Base-by-base conservation (phyloP, 2,113 vertebrate species). In the Laticauda laticaudata region DNA sequence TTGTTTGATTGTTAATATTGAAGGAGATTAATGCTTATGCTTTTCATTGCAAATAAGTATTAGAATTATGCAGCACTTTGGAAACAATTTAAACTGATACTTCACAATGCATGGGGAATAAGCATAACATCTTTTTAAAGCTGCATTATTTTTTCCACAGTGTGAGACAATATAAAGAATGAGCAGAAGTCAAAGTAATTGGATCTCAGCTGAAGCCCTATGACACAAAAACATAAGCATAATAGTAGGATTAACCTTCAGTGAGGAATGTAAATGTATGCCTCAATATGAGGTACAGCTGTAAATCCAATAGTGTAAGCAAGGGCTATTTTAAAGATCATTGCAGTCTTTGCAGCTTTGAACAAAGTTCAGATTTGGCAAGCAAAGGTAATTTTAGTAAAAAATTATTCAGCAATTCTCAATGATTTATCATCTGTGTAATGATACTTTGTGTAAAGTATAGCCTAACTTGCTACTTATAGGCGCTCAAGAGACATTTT, bases 371-470 rank as follows among this genome's bases (percentile, higher is more conserved):
- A 98, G 97, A 97, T 92, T 90, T 95, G 96, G 95, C 94, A 96
- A 97, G 90, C 94, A 94, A 97, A 96, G 91, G 92, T 97, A 97
- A 97, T 97, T 97, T 96, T 96, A 96, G 90, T 96, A 95, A 94
- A 95, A 97, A 98, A 97, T 97, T 97, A 97, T 97, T 96, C 95
- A 96, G 96, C 96, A 95, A 96, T 97, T 96, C 96, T 92, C 95
- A 97, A 96, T 97, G 0, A 97, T 97, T 97, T 97, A 96, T 96
- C 96, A 93, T 94, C 64, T 91, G 90, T 96, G 92, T 96, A 98
- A 98, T 97, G 96, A 96, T 95, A 97, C 95, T 98, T 97, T 97
- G 95, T 92, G 95, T 97, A 97, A 97, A 97, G 93, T 95, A 96
- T 92, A 96, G 94, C 94, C 97, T 96, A 96, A 96, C 92, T 91